Evolutionary conservation across 2,113 vertebrate species (phyloP).

Genomic region (Odobenus rosmarus): DNA sequence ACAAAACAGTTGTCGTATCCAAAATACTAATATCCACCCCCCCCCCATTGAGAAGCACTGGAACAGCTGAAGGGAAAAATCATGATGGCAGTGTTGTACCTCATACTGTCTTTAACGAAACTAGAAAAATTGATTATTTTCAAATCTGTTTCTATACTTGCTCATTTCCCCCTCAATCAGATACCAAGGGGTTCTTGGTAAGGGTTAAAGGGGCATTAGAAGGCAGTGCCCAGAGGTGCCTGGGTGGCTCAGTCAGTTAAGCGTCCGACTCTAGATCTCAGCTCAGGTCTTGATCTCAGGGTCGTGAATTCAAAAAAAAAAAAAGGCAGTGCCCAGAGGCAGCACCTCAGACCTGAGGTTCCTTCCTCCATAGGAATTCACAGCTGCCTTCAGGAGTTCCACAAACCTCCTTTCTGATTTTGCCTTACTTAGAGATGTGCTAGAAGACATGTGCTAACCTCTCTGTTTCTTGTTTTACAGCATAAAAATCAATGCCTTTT

Average conservation of each 20-base stretch:
- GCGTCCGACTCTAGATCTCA: not conserved
- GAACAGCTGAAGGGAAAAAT: not conserved
- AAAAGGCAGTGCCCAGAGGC: not conserved
- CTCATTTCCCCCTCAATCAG: not conserved
- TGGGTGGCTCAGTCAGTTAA: not conserved
- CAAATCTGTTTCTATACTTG: not conserved
- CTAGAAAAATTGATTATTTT: not conserved
- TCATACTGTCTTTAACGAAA: slow-evolving; percentile 5
- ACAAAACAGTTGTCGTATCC: not conserved
- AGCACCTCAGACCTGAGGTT: not conserved
- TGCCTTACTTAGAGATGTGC: not conserved
- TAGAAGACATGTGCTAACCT: not conserved
- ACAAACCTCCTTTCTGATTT: not conserved
- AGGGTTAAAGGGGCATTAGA: not conserved
- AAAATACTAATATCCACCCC: not conserved
- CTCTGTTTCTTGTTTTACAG: slow-evolving; percentile 72
- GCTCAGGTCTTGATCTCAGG: not conserved
- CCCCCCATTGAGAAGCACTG: not conserved
- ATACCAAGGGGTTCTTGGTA: not conserved
- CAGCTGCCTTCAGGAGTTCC: not conserved
- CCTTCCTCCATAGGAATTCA: not conserved
- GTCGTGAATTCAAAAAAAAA: no score
- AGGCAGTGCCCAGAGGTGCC: not conserved
- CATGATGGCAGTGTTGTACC: not conserved
- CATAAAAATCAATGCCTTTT: slow-evolving; percentile 80